Evolutionary conservation across 2,797 vertebrate species (phyloP).

Genomic region (Tragelaphus oryx): DNA sequence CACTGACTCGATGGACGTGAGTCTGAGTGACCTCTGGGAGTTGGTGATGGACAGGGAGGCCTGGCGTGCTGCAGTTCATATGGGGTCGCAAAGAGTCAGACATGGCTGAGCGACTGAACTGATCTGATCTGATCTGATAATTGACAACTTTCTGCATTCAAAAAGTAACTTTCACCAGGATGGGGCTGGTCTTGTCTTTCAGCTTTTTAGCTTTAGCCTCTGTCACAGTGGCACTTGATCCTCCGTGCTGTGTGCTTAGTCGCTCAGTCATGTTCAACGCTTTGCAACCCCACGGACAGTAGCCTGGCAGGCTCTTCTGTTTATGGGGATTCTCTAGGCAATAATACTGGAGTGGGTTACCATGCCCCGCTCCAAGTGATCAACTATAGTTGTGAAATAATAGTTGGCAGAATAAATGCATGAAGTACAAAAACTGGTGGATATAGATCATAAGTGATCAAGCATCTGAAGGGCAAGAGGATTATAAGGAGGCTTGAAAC

Average conservation of each 20-base stretch:
- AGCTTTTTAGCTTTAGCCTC: background rate
- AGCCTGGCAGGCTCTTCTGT: background rate
- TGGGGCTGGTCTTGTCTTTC: background rate
- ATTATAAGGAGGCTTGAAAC: background rate
- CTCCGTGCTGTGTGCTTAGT: background rate
- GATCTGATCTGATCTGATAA: background rate
- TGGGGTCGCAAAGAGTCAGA: too few species aligned
- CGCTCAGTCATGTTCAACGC: background rate
- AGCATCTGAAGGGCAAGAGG: background rate
- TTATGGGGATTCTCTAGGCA: background rate
- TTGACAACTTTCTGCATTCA: background rate
- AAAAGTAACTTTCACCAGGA: background rate
- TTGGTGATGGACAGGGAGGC: too few species aligned
- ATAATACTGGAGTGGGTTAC: background rate
- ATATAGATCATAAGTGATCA: background rate
- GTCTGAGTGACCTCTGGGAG: too few species aligned
- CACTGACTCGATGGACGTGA: too few species aligned
- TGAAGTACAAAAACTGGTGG: background rate
- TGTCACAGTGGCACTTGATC: background rate
- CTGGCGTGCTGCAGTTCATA: too few species aligned
- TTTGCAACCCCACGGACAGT: background rate
- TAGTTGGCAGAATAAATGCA: background rate
- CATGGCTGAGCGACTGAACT: too few species aligned
- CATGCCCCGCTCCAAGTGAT: background rate
- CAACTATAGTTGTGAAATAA: background rate